Evolutionary conservation across 1,140 invertebrate genomes (phyloP).

Genomic region (Platyura marginata): DNA sequence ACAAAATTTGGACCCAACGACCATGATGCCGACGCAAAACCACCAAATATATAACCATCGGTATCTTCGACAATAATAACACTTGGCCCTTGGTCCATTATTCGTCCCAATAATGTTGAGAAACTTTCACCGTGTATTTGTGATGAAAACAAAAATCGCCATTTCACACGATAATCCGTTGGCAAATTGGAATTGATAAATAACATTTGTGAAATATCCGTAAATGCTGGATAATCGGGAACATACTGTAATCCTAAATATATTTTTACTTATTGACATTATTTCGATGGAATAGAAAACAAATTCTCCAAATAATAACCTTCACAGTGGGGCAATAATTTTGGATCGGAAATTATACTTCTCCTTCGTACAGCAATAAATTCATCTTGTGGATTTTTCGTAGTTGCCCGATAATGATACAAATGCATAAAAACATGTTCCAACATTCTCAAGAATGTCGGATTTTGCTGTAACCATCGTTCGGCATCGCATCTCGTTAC

Average conservation of each 20-base stretch:
- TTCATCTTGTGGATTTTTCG: constrained; percentile 19
- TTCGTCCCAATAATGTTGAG: constrained; percentile 56
- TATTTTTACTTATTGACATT: constrained; percentile 16
- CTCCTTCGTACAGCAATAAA: constrained; percentile 11
- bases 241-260: constrained; percentile 46
- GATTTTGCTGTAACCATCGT: constrained; percentile 19
- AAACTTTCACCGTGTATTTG: constrained; percentile 69
- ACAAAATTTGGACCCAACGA: constrained; percentile 40
- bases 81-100: constrained; percentile 57
- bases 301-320: neutral
- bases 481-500: constrained; percentile 15
- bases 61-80: constrained; percentile 60
- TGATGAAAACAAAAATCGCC: constrained; percentile 68
- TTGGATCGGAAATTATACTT: constrained; percentile 20
- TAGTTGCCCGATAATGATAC: constrained; percentile 20
- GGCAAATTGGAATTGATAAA: constrained; percentile 61
- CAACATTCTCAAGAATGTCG: constrained; percentile 24
- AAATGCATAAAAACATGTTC: constrained; percentile 31
- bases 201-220: constrained; percentile 55
- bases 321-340: constrained; percentile 9
- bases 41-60: constrained; percentile 73
- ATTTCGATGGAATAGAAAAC: neutral
- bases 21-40: constrained; percentile 65
- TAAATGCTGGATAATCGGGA: constrained; percentile 54
- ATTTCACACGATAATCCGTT: constrained; percentile 47